Evolutionary conservation across 2,113 vertebrate genomes (phyloP), one percentile per base, ranked within the genome.

Genomic region (Sclerurus mexicanus): DNA sequence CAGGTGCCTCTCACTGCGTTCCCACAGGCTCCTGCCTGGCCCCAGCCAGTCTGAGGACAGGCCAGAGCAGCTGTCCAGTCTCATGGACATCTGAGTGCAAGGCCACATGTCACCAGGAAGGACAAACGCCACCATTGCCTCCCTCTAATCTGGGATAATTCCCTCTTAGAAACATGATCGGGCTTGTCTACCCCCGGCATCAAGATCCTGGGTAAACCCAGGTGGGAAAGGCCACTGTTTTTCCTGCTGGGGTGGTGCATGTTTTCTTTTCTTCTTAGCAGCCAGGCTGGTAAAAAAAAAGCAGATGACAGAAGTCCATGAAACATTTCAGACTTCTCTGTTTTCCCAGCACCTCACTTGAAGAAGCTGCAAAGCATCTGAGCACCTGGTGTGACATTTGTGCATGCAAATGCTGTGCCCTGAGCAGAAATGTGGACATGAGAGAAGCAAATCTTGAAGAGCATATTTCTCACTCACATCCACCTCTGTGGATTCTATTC

Each of bases 1-100:
- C 96, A 98, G 97, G 94, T 95, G 96, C 82, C 86, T 42, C 7
- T 7, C 83, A 28, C 93, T 6, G 40, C 66, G 68, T 74, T 77
- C 95, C 91, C 47, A 10, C 77, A 52, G 87, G 87, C 95, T 96
- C 97, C 95, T 80, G 96, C 96, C 91, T 97, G 98, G 98, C 98
- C 24, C 98, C 98, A 87, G 95, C 78, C 97, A 96, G 98, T 98
- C 98, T 98, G 96, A 87, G 90, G 67, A 91, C 77, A 86, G 87
- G 44, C 47, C 21, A 4, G 31, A 96, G 96, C 98, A 98, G 98
- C 98, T 98, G 98, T 95, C 96, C 31, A 2, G 58, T 19, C 80
- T 42, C 52, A 33, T 12, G 89, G 81, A 96, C 93, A 84, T 69
- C 20, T 72, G 95, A 92, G 89, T 91, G 83, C 74, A 33, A 49